Base-by-base conservation (phyloP, 2,113 vertebrate species). In the Engystomops pustulosus region DNA sequence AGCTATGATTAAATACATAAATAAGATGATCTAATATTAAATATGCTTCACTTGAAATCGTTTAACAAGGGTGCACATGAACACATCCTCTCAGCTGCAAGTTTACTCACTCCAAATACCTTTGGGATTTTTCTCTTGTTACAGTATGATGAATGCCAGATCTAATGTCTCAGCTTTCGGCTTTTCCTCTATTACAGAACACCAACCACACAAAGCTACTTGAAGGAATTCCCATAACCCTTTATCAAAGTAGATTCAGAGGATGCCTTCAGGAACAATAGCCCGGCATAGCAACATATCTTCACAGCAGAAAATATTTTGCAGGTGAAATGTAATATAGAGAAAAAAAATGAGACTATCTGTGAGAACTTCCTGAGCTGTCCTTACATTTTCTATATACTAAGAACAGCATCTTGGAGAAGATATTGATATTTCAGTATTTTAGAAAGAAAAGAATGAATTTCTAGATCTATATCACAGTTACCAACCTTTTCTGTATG, bases 181-280 rank as follows among this genome's bases (percentile, higher is more conserved):
- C 67, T 81, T 45, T 53, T 81, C 14, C 18, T 77, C 68, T 60
- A 4, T 20, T 41, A 18, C 17, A 71, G 23, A 72, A 82, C 32
- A 30, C 11, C 65, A 72, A 49, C 23, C 18, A 14, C 34, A 68
- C 30, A 38, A 4, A 47, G 12, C 14, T 32, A 65, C 14, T 23
- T 53, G n/a, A 53, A 53, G 79, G 67, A 82, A 72, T 82, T 82
- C 68, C 80, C 36, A 82, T 71, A n/a, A 71, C 18, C 49, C 32
- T 71, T 58, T 72, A 82, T 71, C n/a, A 81, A 36, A 80, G 32
- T 12, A 69, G 10, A 69, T 68, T 68, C 3, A 81, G 4, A 58
- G 27, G 49, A 20, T 34, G 62, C 44, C 60, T 45, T 45, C 0
- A 65, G 53, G 14, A 62, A 79, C 20, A 65, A 44, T 14, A 12